Base-by-base conservation (phyloP, 2,888 invertebrate genomes). In the Hydriomena furcata region DNA sequence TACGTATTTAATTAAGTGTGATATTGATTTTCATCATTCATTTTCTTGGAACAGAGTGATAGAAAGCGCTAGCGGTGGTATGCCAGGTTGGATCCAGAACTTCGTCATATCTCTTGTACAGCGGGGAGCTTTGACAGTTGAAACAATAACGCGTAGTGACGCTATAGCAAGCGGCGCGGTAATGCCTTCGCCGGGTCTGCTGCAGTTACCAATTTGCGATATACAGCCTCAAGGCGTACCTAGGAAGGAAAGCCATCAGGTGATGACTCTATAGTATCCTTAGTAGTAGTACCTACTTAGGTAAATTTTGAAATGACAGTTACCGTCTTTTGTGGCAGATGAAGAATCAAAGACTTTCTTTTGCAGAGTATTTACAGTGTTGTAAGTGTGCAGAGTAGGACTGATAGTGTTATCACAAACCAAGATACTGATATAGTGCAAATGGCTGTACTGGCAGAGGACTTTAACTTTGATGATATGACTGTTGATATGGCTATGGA, bases 1-100 rank as follows among this genome's bases (percentile, higher is more conserved):
- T 17, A 2, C 17, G 17, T 17, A 3, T 17, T 17, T 17, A 25
- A 7, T 2, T n/a, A 25, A 8, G n/a, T n/a, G 25, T 34, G n/a
- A n/a, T n/a, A n/a, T n/a, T n/a, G n/a, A n/a, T n/a, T n/a, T n/a
- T n/a, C n/a, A n/a, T n/a, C n/a, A n/a, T n/a, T n/a, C n/a, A n/a
- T 32, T 35, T 21, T 7, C 1, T 35, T 21, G 2, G 1, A 1
- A 11, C 59, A 86, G 84, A 50, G 71, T 84, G 75, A 91, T 94
- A 56, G 93, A 94, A 66, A 86, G 89, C 21, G 91, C 90, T 52
- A 93, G 93, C 65, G 82, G 84, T 13, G 94, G 94, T 0, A 91
- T 92, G 74, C 93, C 94, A 0, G 94, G 94, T 1, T 94, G 94
- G 94, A 92, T 94, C 45, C 92, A 94, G 68, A 93, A 92, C 69